These are phyloP conservation scores for Meriones psammophilus DNA, from an alignment of 2,797 vertebrate genomes.

Conservation along the genomic window DNA sequence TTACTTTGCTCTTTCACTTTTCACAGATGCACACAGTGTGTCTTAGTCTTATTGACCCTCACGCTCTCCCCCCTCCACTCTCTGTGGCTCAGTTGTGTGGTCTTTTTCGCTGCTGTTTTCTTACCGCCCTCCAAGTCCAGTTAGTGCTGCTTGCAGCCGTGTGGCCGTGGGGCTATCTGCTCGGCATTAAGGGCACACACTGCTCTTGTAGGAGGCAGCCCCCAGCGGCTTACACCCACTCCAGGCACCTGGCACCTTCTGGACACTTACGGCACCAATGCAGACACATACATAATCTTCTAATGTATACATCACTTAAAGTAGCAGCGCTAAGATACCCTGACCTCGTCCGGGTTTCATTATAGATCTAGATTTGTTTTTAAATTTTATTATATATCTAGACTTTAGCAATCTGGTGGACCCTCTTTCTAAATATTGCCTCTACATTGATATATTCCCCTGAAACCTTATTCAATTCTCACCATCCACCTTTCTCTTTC, in stretches of 20 bases:
- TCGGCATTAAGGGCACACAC: not conserved
- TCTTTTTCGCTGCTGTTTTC: not conserved
- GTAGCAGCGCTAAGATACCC: not conserved
- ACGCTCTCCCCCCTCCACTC: accelerated
- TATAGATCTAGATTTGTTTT: not conserved
- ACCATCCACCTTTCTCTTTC: not conserved
- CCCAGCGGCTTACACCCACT: not conserved
- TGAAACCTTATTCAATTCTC: not conserved
- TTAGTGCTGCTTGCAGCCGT: not conserved
- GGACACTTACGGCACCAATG: not conserved
- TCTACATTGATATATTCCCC: not conserved
- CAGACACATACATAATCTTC: not conserved
- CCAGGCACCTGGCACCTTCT: not conserved
- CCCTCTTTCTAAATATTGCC: not conserved
- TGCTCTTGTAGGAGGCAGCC: not conserved
- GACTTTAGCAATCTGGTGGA: not conserved
- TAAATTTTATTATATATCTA: not conserved
- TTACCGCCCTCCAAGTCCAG: not conserved
- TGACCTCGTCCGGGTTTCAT: not conserved
- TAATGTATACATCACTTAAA: not conserved
- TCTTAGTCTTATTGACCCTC: not conserved
- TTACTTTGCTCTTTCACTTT: not conserved
- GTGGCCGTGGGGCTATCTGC: not conserved
- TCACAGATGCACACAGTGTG: not conserved
- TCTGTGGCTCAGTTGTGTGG: too few species aligned